A percentile compares a stretch with the other conserved stretches of the same genome.
These are phyloP conservation scores for Bradypus variegatus DNA, from an alignment of 2,797 vertebrate species.

Conservation along the genomic window DNA sequence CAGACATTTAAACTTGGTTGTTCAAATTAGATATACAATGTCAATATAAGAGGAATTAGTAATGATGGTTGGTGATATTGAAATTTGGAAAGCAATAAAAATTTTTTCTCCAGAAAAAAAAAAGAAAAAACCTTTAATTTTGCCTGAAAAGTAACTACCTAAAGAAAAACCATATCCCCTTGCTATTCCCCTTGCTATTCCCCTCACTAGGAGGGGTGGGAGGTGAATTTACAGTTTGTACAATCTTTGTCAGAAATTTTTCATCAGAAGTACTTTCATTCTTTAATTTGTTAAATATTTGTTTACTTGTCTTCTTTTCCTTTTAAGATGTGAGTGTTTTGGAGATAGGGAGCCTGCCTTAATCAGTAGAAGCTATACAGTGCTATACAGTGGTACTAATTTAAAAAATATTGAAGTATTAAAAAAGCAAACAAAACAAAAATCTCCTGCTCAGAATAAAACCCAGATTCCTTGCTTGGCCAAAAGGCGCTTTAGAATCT, in stretches of 20 bases:
- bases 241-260: not conserved
- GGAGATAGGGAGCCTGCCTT: not conserved
- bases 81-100: not conserved
- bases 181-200: not conserved
- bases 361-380: not conserved
- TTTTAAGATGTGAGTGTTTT: not conserved
- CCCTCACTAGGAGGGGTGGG: not conserved
- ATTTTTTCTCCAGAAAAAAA: not conserved
- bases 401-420: not conserved
- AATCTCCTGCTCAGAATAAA: not conserved
- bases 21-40: not conserved
- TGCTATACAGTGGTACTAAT: not conserved
- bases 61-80: not conserved
- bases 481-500: not conserved
- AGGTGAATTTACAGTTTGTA: not conserved
- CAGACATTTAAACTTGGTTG: not conserved
- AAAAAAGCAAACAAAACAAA: too few species aligned
- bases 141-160: not conserved
- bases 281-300: not conserved
- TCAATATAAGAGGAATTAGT: not conserved
- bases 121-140: slow-evolving; percentile 10
- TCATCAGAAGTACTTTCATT: not conserved
- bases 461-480: not conserved
- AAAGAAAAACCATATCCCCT: not conserved
- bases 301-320: not conserved